phyloP scores from a whole-genome alignment of 1,140 invertebrate genomes.

The Cydia splendana region DNA sequence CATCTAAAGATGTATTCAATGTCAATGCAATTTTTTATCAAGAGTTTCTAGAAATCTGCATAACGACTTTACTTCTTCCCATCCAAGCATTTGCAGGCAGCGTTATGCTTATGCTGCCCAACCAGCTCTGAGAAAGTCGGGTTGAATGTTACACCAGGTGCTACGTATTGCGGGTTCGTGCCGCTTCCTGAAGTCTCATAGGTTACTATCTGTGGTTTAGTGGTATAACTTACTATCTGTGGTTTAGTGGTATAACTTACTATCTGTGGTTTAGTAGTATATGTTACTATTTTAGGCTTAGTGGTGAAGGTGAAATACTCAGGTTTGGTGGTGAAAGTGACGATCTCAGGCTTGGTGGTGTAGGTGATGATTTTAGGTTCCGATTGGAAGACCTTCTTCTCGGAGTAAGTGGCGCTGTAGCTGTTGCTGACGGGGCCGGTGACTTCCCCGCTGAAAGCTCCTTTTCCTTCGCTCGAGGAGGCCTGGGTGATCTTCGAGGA shows the following conservation, averaged over 20 bases:
- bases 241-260: constrained; percentile 66
- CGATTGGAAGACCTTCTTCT: constrained; percentile 67
- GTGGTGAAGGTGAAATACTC: constrained; percentile 62
- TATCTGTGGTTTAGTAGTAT: constrained; percentile 64
- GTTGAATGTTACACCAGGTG: constrained; percentile 61
- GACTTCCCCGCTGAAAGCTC: constrained; percentile 48
- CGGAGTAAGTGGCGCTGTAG: constrained; percentile 58
- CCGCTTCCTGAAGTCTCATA: constrained; percentile 68
- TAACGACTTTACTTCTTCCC: constrained; percentile 53
- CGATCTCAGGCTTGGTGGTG: constrained; percentile 54
- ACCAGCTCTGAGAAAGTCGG: constrained; percentile 61
- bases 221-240: constrained; percentile 62
- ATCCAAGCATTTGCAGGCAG: constrained; percentile 66
- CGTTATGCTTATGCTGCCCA: constrained; percentile 55
- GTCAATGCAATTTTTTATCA: constrained; percentile 8
- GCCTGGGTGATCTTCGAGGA: constrained; percentile 3
- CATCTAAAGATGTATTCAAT: background rate
- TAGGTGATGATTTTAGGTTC: constrained; percentile 55
- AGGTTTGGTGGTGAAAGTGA: constrained; percentile 57
- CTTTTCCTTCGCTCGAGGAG: constrained; percentile 34
- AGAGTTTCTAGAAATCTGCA: constrained; percentile 42
- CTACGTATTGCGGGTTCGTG: constrained; percentile 65
- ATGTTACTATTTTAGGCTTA: constrained; percentile 60
- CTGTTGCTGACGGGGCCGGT: constrained; percentile 58
- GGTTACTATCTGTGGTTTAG: constrained; percentile 61